Evolutionary conservation across 2,797 vertebrate genomes (phyloP).

Genomic region (Knipowitschia caucasica): DNA sequence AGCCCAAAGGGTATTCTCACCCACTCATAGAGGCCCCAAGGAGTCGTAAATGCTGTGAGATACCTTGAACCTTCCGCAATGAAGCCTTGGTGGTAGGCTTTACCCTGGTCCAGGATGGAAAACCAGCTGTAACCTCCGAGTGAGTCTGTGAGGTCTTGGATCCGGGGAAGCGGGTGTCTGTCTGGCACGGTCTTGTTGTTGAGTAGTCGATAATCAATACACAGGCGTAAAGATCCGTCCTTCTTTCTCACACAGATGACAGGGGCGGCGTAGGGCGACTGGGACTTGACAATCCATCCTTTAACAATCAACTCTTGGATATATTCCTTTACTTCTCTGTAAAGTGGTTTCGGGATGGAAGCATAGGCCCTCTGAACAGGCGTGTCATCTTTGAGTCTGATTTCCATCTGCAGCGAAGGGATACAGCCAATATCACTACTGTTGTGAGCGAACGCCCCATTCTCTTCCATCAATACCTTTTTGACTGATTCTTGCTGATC

Average conservation of each 20-base stretch:
- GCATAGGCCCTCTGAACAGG: conserved; percentile 3
- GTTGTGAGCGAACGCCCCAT: neutral
- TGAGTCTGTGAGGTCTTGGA: neutral
- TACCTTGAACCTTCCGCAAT: conserved; percentile 1
- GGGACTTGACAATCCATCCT: neutral
- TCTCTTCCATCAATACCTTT: neutral
- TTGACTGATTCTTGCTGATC: neutral
- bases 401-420: conserved; percentile 3
- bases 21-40: neutral
- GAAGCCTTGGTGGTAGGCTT: conserved; percentile 4
- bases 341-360: conserved; percentile 12
- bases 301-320: neutral
- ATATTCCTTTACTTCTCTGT: neutral
- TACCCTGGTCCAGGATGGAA: conserved; percentile 1
- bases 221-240: neutral
- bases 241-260: neutral
- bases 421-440: neutral
- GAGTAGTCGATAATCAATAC: neutral
- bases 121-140: neutral
- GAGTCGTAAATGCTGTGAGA: neutral
- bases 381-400: conserved; percentile 18
- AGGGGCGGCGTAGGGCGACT: neutral
- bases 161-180: neutral
- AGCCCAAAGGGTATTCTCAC: neutral
- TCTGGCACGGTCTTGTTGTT: neutral